These are phyloP conservation scores for Aphodius granarius DNA, from an alignment of 2,888 invertebrate species.

Conservation along the genomic window DNA sequence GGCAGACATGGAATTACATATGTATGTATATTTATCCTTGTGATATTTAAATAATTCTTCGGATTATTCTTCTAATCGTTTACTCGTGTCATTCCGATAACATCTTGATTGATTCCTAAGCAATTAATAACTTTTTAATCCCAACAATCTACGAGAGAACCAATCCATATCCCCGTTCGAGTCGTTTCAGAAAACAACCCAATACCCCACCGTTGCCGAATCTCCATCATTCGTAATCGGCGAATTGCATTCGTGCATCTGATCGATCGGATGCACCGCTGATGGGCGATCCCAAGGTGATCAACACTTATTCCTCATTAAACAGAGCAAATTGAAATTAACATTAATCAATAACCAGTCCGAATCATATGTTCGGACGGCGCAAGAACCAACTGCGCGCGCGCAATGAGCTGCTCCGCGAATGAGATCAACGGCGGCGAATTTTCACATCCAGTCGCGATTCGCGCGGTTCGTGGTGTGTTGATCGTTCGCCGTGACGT, in stretches of 20 bases:
- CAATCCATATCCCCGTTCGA: too few relatives aligned
- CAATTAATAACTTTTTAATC: too few relatives aligned
- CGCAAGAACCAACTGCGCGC: constrained; percentile 20
- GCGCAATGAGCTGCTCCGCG: background rate
- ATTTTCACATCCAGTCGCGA: constrained; percentile 21
- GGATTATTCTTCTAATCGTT: too few relatives aligned
- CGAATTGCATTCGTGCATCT: background rate
- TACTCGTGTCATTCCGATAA: too few relatives aligned
- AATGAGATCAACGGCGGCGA: background rate
- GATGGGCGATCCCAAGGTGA: background rate
- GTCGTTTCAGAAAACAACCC: too few relatives aligned
- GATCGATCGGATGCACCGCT: background rate
- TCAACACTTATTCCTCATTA: constrained; percentile 1
- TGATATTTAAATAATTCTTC: too few relatives aligned
- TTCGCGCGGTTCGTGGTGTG: constrained; percentile 16
- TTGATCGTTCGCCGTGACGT: background rate
- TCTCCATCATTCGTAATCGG: background rate
- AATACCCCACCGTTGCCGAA: background rate
- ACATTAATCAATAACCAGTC: constrained; percentile 27
- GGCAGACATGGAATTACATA: too few relatives aligned
- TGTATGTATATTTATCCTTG: too few relatives aligned
- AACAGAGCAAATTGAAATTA: constrained; percentile 27
- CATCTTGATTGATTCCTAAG: too few relatives aligned
- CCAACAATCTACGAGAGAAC: too few relatives aligned
- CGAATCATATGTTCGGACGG: constrained; percentile 23